Evolutionary conservation across 2,113 vertebrate genomes (phyloP).

Genomic region (Orthonyx spaldingii): DNA sequence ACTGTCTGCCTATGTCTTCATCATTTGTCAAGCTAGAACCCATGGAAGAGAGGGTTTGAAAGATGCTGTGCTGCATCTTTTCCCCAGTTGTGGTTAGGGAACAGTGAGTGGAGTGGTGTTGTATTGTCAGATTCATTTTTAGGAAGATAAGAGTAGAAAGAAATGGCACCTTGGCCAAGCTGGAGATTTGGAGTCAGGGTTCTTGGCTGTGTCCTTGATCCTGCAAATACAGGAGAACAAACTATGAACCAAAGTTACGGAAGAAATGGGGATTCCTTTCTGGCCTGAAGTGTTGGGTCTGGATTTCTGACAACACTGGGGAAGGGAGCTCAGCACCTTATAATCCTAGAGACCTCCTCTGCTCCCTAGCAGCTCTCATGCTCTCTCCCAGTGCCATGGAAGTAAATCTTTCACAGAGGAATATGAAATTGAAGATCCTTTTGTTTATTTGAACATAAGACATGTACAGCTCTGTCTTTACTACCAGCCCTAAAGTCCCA

Average conservation of each 20-base stretch:
- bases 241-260: not conserved
- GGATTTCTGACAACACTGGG: not conserved
- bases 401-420: accelerated
- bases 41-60: not conserved
- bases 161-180: not conserved
- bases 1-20: not conserved
- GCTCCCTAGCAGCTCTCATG: not conserved
- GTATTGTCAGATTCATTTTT: not conserved
- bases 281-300: not conserved
- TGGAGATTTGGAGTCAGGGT: not conserved
- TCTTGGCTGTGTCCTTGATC: not conserved
- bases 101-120: not conserved
- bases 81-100: not conserved
- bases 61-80: not conserved
- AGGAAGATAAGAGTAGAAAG: not conserved
- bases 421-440: not conserved
- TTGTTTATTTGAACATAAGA: not conserved
- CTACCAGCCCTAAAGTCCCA: not conserved
- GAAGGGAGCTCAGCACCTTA: not conserved
- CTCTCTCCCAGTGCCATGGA: accelerated
- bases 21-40: not conserved
- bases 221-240: not conserved
- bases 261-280: not conserved
- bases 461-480: not conserved
- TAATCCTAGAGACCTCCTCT: not conserved